Conservation (phyloP, 2,888 invertebrate species). For the Sepioteuthis lessoniana region DNA sequence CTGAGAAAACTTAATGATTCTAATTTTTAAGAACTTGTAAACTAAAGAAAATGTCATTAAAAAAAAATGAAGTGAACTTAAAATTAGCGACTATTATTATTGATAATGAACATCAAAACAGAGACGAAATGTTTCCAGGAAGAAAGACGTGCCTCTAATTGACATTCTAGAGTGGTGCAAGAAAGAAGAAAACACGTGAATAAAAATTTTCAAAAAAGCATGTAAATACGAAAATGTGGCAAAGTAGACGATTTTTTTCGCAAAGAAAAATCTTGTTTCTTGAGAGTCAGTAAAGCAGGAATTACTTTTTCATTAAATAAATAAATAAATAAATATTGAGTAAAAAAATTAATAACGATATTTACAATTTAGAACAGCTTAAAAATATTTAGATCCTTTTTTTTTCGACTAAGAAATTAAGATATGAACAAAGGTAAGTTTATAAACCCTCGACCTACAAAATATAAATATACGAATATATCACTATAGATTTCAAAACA, state of each 20-base stretch:
- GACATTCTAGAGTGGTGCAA: no score
- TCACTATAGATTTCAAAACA: neutral
- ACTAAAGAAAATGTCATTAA: no score
- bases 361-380: neutral
- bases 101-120: no score
- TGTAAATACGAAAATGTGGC: neutral
- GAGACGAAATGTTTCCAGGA: no score
- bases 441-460: neutral
- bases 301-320: neutral
- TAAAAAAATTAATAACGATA: neutral
- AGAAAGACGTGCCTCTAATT: no score
- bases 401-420: neutral
- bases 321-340: neutral
- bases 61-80: no score
- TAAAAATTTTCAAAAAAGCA: neutral
- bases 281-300: neutral
- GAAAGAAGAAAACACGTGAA: neutral
- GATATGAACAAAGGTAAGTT: neutral
- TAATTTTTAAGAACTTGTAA: no score
- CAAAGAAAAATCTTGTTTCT: neutral
- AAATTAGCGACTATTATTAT: no score
- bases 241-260: neutral
- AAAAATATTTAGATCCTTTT: neutral
- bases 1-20: no score
- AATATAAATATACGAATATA: conserved; percentile 1